Percentiles rank a stretch among this genome's conserved stretches.
These are phyloP conservation scores for Chaetodon trifasciatus DNA, from an alignment of 2,797 vertebrate species.

Conservation along the genomic window DNA sequence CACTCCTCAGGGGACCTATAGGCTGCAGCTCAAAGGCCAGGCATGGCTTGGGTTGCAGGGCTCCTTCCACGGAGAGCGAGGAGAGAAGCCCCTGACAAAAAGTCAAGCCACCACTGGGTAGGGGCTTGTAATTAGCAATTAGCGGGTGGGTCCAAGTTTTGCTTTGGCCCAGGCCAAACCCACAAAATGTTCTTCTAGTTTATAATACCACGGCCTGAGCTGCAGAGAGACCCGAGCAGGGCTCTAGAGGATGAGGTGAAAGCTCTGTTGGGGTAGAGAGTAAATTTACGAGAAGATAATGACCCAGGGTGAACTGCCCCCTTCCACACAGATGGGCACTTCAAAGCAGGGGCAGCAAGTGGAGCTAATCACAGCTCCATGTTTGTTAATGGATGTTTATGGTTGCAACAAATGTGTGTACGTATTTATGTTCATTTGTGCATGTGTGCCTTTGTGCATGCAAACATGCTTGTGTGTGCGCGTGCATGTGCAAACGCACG, in stretches of 20 bases:
- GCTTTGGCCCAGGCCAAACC: constrained; percentile 85
- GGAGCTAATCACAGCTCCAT: constrained; percentile 59
- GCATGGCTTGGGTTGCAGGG: constrained; percentile 79
- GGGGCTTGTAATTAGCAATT: constrained; percentile 91
- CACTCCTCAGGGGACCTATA: constrained; percentile 80
- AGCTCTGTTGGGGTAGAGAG: constrained; percentile 67
- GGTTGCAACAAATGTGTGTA: background rate
- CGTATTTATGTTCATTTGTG: constrained; percentile 16
- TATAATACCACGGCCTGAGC: constrained; percentile 84
- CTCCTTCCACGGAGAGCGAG: constrained; percentile 78
- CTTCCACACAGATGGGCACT: constrained; percentile 59
- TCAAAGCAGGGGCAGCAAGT: constrained; percentile 73
- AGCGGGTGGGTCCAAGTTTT: constrained; percentile 88
- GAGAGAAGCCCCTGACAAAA: constrained; percentile 87
- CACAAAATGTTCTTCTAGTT: constrained; percentile 89
- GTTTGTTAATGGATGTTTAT: constrained; percentile 15
- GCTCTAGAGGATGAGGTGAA: constrained; percentile 76
- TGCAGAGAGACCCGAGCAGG: constrained; percentile 73
- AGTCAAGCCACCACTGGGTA: constrained; percentile 86
- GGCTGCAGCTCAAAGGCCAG: constrained; percentile 74
- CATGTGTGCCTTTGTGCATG: constrained; percentile 24
- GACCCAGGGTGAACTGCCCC: constrained; percentile 73
- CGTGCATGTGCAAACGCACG: constrained; percentile 42
- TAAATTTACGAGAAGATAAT: constrained; percentile 83
- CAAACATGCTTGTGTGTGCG: constrained; percentile 21